Conservation (phyloP, 2,888 invertebrate genomes). For the Sylvicola cinctus region DNA sequence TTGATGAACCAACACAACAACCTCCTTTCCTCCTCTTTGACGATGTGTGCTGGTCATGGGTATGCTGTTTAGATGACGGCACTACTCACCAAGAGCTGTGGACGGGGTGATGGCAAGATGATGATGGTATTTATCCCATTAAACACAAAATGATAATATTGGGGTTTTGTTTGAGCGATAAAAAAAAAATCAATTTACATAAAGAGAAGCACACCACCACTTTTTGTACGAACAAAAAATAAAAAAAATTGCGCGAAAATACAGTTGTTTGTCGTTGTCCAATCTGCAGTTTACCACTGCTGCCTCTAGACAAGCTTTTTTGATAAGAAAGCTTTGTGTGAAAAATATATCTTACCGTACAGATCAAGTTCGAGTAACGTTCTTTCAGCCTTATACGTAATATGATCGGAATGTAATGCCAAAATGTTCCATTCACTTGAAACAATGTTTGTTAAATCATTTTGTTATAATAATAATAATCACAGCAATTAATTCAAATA, state of each 20-base stretch:
- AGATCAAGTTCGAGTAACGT: too few relatives aligned
- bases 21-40: slow-evolving; percentile 1
- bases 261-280: not conserved
- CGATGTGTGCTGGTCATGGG: not conserved
- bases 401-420: too few relatives aligned
- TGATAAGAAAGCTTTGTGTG: not conserved
- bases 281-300: not conserved
- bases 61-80: not conserved
- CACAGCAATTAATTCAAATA: too few relatives aligned
- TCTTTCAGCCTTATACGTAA: too few relatives aligned
- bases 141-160: slow-evolving; percentile 7
- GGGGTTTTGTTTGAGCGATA: not conserved
- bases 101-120: slow-evolving; percentile 1
- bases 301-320: not conserved
- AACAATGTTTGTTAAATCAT: too few relatives aligned
- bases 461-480: too few relatives aligned
- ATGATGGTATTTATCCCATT: slow-evolving; percentile 15
- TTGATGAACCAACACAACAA: not conserved
- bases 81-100: not conserved
- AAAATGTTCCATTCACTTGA: too few relatives aligned
- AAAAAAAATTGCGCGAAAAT: not conserved
- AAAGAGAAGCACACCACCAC: slow-evolving; percentile 1
- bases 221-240: not conserved
- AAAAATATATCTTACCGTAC: not conserved
- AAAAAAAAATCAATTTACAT: slow-evolving; percentile 7